Percentiles rank a stretch among this genome's conserved stretches.
These are phyloP conservation scores for Potamarius usumacintae DNA, from an alignment of 2,113 vertebrate species.

Conservation along the genomic window DNA sequence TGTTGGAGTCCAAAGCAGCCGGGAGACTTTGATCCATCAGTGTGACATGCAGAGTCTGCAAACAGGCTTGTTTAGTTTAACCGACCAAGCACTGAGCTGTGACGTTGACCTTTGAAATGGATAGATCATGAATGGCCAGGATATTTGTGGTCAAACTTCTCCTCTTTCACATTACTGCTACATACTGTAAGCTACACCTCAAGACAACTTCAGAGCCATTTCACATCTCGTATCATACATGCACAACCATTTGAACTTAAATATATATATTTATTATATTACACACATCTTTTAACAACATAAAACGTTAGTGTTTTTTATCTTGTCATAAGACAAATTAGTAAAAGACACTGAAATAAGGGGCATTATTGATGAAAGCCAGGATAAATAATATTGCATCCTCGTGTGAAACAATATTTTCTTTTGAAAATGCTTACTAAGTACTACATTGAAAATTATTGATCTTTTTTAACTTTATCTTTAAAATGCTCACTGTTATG, in stretches of 20 bases:
- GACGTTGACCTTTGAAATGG: slow-evolving; percentile 44
- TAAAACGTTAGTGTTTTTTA: not conserved
- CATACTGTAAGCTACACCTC: not conserved
- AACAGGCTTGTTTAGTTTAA: slow-evolving; percentile 33
- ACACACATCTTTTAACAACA: not conserved
- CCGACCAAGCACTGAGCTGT: slow-evolving; percentile 12
- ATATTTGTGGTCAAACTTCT: slow-evolving; percentile 31
- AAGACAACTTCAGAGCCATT: not conserved
- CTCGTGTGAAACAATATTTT: not conserved
- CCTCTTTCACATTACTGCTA: slow-evolving; percentile 34
- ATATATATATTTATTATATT: no score
- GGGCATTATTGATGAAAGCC: not conserved
- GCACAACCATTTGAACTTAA: not conserved
- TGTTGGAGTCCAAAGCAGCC: not conserved
- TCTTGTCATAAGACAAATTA: not conserved
- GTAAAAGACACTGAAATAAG: not conserved
- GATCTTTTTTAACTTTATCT: not conserved
- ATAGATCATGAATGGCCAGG: slow-evolving; percentile 33
- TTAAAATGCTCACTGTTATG: not conserved
- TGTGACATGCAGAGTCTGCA: slow-evolving; percentile 30
- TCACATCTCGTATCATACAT: not conserved
- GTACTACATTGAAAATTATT: no score
- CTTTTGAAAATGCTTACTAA: not conserved
- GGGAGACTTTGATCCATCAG: slow-evolving; percentile 44
- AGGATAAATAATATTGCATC: not conserved